These are phyloP conservation scores for Volucella bombylans DNA, from an alignment of 2,888 invertebrate genomes.

Conservation along the genomic window DNA sequence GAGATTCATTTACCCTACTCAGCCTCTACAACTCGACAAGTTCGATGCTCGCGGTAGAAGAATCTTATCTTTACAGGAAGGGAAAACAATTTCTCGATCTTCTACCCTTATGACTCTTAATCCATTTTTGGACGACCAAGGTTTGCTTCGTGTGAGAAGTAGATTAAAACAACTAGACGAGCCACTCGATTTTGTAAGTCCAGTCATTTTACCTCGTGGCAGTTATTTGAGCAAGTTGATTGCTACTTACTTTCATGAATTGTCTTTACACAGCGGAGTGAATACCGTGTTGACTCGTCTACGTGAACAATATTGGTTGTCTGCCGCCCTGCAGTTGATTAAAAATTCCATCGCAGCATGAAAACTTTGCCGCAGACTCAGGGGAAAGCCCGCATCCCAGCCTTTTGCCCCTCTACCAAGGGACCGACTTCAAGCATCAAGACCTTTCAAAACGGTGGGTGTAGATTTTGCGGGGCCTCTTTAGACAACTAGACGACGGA, in stretches of 20 bases:
- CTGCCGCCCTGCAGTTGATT: not conserved
- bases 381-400: not conserved
- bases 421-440: not conserved
- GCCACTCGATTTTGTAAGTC: conserved; percentile 6
- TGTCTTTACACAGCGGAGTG: conserved; percentile 34
- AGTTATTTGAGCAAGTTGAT: conserved; percentile 16
- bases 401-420: conserved; percentile 9
- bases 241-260: conserved; percentile 1
- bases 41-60: too few relatives aligned
- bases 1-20: too few relatives aligned
- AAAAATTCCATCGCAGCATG: conserved; percentile 19
- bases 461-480: conserved; percentile 40
- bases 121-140: conserved; percentile 27
- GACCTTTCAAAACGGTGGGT: conserved; percentile 33
- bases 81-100: not conserved
- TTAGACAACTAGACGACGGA: conserved; percentile 43
- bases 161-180: conserved; percentile 3
- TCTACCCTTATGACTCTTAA: not conserved
- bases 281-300: not conserved
- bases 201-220: conserved; percentile 24
- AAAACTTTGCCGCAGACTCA: conserved; percentile 8
- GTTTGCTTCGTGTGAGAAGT: conserved; percentile 25
- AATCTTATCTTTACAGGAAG: too few relatives aligned
- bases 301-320: conserved; percentile 10
- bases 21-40: too few relatives aligned